These are phyloP conservation scores for Microplitis mediator DNA, from an alignment of 1,140 invertebrate species.

Conservation along the genomic window DNA sequence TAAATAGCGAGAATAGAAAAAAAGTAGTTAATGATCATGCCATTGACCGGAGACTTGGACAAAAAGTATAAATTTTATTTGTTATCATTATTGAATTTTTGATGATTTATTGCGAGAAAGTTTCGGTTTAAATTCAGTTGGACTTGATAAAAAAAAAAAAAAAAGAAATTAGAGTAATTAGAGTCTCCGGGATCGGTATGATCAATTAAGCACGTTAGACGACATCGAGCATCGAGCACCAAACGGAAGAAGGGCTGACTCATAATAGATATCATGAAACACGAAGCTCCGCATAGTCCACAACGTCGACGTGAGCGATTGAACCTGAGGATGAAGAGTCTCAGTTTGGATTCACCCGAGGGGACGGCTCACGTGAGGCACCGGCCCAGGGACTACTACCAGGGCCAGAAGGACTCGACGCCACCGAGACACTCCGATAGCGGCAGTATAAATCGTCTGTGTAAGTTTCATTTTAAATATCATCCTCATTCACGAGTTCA, in stretches of 20 bases:
- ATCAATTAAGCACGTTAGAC: conserved; percentile 38
- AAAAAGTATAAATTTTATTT: background rate
- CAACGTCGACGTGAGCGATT: conserved; percentile 84
- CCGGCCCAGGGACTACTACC: conserved; percentile 65
- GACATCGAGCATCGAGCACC: conserved; percentile 42
- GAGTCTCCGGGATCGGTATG: conserved; percentile 33
- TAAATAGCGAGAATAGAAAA: background rate
- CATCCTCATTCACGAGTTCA: background rate
- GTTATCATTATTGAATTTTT: background rate
- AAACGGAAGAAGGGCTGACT: conserved; percentile 39
- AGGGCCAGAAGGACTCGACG: conserved; percentile 61
- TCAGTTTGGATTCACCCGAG: conserved; percentile 94
- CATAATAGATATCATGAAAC: conserved; percentile 48
- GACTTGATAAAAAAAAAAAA: too few relatives aligned
- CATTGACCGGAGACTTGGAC: conserved; percentile 7
- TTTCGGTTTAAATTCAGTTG: too few relatives aligned
- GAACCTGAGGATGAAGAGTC: conserved; percentile 96
- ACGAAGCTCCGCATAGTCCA: conserved; percentile 91
- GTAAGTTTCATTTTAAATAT: conserved; percentile 42
- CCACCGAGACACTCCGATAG: conserved; percentile 63
- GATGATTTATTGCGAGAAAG: background rate
- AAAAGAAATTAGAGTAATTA: conserved; percentile 15
- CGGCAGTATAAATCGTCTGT: conserved; percentile 66
- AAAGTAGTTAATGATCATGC: conserved; percentile 4
- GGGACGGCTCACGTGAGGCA: conserved; percentile 84